Evolutionary conservation across 1,140 invertebrate genomes (phyloP), one percentile per base, ranked within the genome.

Genomic region (Drosophila willistoni): DNA sequence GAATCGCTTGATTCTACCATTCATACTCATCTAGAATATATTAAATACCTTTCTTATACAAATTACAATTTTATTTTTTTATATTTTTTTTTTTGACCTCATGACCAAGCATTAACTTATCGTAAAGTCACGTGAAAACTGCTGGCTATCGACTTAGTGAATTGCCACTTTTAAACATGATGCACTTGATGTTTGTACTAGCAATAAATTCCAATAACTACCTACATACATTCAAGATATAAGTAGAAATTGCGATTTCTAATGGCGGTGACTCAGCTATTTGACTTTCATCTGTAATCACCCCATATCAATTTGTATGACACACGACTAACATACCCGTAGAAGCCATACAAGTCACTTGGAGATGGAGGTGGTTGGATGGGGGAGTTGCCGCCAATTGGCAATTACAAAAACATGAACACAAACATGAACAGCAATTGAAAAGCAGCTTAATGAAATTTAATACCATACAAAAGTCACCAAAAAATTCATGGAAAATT

Each of bases 371-470:
- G 2, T 3, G 7, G 42, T 7, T 29, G 29, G 4, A 10, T 17
- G 12, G 17, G 56, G 33, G 14, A 17, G 14, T 34, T 59, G 56
- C n/a, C 7, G 56, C 14, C 33, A 59, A 59, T 56, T 51, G 73
- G 83, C 83, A 86, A 87, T 86, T 87, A 87, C 59, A 72, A 87
- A 83, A 86, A 86, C 83, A 86, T 86, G 83, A 87, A 44, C 83
- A 44, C 83, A 83, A 86, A 86, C 83, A 86, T 86, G 83, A 83
- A 69, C 83, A 79, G 57, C 83, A 79, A 86, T 87, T 87, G 72
- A 79, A 71, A 77, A 77, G 64, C 41, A 63, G 79, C 59, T 33
- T 71, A 81, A 47, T 73, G 81, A 81, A 81, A 85, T 77, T 81
- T 64, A 78, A 86, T 87, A 82, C 76, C 42, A 33, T 13, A 33